Conservation (phyloP, 2,113 vertebrate species). For the Daphoenositta chrysoptera region DNA sequence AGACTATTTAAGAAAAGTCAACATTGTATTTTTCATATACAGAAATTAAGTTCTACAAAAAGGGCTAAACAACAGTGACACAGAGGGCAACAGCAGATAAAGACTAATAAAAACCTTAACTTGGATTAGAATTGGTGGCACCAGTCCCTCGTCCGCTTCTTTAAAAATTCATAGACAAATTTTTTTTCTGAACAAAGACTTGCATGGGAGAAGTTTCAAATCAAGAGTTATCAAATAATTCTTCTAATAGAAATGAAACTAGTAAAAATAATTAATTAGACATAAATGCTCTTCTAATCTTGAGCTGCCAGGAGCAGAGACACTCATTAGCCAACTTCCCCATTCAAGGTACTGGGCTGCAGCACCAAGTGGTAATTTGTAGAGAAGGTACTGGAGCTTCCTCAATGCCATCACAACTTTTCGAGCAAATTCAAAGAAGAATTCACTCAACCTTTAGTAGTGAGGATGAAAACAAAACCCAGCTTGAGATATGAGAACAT, state of each 20-base stretch:
- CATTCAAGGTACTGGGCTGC: background rate
- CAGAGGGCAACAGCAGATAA: background rate
- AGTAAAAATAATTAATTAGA: background rate
- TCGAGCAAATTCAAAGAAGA: fast-evolving
- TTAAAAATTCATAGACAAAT: background rate
- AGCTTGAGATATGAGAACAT: background rate
- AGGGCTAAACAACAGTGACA: background rate
- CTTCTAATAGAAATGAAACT: background rate
- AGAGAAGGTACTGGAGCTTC: background rate
- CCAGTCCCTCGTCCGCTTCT: background rate
- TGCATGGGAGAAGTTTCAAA: background rate
- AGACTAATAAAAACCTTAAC: background rate
- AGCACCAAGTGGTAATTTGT: background rate
- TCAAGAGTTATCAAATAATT: no score
- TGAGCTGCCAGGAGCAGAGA: background rate
- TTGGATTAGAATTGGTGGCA: background rate
- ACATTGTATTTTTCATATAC: background rate
- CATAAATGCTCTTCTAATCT: background rate
- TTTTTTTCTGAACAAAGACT: background rate
- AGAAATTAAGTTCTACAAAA: background rate
- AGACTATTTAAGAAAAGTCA: background rate
- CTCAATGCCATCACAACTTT: background rate
- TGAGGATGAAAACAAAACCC: background rate
- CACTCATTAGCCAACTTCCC: background rate
- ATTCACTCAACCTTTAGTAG: background rate